These are phyloP conservation scores for Hyposoter dolosus DNA, from an alignment of 2,888 invertebrate genomes.

Conservation along the genomic window DNA sequence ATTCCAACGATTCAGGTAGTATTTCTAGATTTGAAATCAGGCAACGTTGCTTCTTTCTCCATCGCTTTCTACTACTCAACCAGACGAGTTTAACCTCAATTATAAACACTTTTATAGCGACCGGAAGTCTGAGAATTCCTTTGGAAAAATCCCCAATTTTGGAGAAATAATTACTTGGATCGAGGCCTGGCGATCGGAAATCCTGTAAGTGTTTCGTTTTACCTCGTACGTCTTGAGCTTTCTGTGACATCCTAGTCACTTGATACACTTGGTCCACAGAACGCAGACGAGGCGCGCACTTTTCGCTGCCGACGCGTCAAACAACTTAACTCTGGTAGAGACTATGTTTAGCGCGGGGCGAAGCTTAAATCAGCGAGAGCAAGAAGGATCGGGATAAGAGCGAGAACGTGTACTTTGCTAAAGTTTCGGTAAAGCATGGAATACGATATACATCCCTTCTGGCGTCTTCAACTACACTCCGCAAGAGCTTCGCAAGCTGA, in stretches of 20 bases:
- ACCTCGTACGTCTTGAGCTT: no score
- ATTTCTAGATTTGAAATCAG: no score
- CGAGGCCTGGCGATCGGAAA: no score
- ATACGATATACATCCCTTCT: slow-evolving; percentile 36
- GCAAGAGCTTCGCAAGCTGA: slow-evolving; percentile 41
- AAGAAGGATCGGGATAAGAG: slow-evolving; percentile 55
- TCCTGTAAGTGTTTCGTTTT: background rate
- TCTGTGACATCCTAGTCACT: background rate
- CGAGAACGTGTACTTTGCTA: slow-evolving; percentile 50
- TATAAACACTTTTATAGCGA: no score
- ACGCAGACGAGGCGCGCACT: slow-evolving; percentile 24
- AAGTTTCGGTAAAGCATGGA: slow-evolving; percentile 59
- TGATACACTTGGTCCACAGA: no score
- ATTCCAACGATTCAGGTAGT: no score
- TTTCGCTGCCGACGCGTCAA: slow-evolving; percentile 57
- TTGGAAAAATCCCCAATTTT: no score
- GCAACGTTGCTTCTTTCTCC: no score
- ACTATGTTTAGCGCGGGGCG: slow-evolving; percentile 65
- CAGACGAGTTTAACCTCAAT: no score
- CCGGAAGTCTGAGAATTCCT: no score
- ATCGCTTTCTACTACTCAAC: no score
- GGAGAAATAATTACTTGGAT: no score
- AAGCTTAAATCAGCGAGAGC: slow-evolving; percentile 33
- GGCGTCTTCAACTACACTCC: slow-evolving; percentile 24
- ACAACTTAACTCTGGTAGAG: slow-evolving; percentile 48